A percentile compares a stretch with the other conserved stretches of the same genome.
Evolutionary conservation across 2,797 vertebrate species (phyloP).

Genomic region (Sebastes hubbsi): DNA sequence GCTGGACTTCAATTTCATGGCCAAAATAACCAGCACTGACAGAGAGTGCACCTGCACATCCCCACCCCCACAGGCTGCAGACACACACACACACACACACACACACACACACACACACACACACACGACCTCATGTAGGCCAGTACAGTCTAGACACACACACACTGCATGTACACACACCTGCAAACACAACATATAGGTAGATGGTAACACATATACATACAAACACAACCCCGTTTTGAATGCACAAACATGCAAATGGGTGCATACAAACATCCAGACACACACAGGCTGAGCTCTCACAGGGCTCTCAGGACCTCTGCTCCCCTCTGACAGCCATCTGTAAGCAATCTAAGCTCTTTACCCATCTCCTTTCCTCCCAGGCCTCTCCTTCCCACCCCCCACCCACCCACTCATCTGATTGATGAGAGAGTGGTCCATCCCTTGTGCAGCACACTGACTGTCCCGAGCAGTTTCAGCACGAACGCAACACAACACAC

Average conservation of each 20-base stretch:
- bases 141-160: background rate
- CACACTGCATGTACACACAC: background rate
- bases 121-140: background rate
- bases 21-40: constrained; percentile 41
- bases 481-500: background rate
- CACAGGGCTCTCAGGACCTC: constrained; percentile 41
- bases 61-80: constrained; percentile 37
- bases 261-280: background rate
- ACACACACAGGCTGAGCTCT: constrained; percentile 34
- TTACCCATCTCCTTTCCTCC: constrained; percentile 69
- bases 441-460: constrained; percentile 5
- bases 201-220: background rate
- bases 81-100: constrained; percentile 25
- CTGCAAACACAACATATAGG: background rate
- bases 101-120: constrained; percentile 8
- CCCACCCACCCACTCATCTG: constrained; percentile 34
- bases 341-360: constrained; percentile 81
- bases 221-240: background rate
- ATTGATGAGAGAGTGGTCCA: constrained; percentile 64
- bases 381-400: constrained; percentile 27
- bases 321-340: constrained; percentile 69
- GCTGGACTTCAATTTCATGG: constrained; percentile 45
- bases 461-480: constrained; percentile 8
- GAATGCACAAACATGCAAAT: background rate
- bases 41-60: constrained; percentile 65